Evolutionary conservation across 2,797 vertebrate genomes (phyloP).

Genomic region (Gymnodraco acuticeps): DNA sequence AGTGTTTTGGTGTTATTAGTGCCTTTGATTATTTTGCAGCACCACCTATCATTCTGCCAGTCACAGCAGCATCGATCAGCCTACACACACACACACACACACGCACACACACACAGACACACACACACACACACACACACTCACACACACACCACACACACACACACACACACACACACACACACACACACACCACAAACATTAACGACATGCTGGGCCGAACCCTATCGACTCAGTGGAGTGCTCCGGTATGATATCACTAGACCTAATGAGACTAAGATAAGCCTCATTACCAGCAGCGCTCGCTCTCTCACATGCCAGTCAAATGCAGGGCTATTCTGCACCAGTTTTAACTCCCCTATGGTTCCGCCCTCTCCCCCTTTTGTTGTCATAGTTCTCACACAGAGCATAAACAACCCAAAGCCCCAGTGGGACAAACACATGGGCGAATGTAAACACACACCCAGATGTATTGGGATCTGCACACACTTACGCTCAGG

Average conservation of each 20-base stretch:
- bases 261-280: conserved; percentile 68
- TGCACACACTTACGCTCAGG: conserved; percentile 49
- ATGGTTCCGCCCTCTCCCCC: conserved; percentile 30
- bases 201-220: conserved; percentile 56
- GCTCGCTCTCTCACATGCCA: conserved; percentile 40
- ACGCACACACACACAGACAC: conserved; percentile 21
- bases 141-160: conserved; percentile 17
- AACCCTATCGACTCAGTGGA: conserved; percentile 59
- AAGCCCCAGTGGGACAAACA: conserved; percentile 55
- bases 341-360: conserved; percentile 41
- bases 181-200: conserved; percentile 31
- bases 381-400: conserved; percentile 57
- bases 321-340: conserved; percentile 56
- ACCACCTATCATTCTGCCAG: conserved; percentile 57
- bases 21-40: conserved; percentile 51
- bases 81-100: conserved; percentile 13
- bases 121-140: conserved; percentile 21
- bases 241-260: conserved; percentile 69
- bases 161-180: conserved; percentile 1
- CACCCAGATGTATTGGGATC: conserved; percentile 49
- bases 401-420: conserved; percentile 67
- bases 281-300: conserved; percentile 67
- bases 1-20: conserved; percentile 34
- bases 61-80: conserved; percentile 57
- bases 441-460: conserved; percentile 67